These are phyloP conservation scores for Procavia capensis DNA, from an alignment of 2,113 vertebrate genomes.

Conservation along the genomic window DNA sequence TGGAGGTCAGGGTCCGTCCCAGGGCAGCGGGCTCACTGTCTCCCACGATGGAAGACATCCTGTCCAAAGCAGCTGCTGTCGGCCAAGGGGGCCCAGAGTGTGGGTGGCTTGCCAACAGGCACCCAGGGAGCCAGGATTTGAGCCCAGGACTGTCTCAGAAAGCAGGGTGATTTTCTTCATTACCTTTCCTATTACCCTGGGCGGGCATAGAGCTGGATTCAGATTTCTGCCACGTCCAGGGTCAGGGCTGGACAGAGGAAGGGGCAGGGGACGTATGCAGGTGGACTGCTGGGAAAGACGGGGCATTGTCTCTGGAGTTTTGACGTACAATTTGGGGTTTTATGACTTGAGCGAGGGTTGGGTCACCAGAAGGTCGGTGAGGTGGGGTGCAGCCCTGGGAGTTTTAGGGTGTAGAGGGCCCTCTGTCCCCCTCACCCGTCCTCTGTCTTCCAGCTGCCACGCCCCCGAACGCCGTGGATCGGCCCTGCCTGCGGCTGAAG, in stretches of 20 bases:
- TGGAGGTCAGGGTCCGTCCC: not conserved
- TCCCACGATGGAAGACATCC: not conserved
- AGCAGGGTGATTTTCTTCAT: not conserved
- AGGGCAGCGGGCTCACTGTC: not conserved
- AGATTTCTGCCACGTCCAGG: not conserved
- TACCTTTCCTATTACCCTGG: not conserved
- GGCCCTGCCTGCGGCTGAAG: slow-evolving; percentile 94
- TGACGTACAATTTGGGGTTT: not conserved
- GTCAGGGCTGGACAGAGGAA: not conserved
- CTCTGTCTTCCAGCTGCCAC: slow-evolving; percentile 90
- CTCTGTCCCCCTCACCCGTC: not conserved
- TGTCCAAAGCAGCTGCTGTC: not conserved
- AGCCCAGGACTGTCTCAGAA: not conserved
- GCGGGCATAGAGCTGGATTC: not conserved
- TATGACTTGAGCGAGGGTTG: not conserved
- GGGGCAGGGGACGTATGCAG: not conserved
- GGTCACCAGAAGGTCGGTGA: not conserved
- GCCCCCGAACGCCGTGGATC: slow-evolving; percentile 92
- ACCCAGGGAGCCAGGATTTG: not conserved
- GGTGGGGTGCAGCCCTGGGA: not conserved
- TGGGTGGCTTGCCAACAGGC: not conserved
- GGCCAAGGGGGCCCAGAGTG: not conserved
- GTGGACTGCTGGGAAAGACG: not conserved
- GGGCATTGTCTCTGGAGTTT: not conserved
- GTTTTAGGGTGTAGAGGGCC: accelerated